Conservation (phyloP, 2,797 vertebrate species). For the Sebastes alutus region DNA sequence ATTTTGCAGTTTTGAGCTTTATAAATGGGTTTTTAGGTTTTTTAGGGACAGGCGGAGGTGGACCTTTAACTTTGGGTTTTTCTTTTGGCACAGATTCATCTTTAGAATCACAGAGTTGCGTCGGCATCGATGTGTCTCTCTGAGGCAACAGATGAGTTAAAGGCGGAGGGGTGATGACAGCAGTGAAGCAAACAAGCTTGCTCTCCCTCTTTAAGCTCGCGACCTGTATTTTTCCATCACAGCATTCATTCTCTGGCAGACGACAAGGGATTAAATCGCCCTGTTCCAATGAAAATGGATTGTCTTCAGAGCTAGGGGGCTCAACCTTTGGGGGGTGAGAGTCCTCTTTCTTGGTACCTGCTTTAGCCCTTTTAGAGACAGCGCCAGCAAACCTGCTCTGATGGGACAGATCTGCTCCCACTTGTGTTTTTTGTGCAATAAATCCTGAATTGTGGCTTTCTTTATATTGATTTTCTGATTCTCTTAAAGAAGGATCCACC, state of each 20-base stretch:
- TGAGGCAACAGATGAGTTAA: slow-evolving; percentile 54
- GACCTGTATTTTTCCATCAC: slow-evolving; percentile 27
- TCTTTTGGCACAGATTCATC: slow-evolving; percentile 35
- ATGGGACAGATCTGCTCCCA: background rate
- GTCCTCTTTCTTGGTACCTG: slow-evolving; percentile 27
- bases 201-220: slow-evolving; percentile 62
- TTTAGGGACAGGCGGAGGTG: slow-evolving; percentile 83
- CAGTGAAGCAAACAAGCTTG: slow-evolving; percentile 63
- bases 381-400: slow-evolving; percentile 53
- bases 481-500: background rate
- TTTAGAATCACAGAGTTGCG: slow-evolving; percentile 6
- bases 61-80: slow-evolving; percentile 77
- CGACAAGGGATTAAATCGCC: slow-evolving; percentile 6
- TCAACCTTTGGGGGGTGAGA: background rate
- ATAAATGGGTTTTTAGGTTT: slow-evolving; percentile 83
- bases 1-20: slow-evolving; percentile 70
- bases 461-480: slow-evolving; percentile 3
- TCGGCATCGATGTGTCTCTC: slow-evolving; percentile 15
- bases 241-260: slow-evolving; percentile 18
- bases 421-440: slow-evolving; percentile 2
- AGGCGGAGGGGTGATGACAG: slow-evolving; percentile 63
- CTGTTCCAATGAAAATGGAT: slow-evolving; percentile 40
- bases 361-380: slow-evolving; percentile 57
- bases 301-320: slow-evolving; percentile 12
- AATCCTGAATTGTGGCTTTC: background rate